Conservation (phyloP, 2,888 invertebrate genomes). For the Himalopsyche tibetana region DNA sequence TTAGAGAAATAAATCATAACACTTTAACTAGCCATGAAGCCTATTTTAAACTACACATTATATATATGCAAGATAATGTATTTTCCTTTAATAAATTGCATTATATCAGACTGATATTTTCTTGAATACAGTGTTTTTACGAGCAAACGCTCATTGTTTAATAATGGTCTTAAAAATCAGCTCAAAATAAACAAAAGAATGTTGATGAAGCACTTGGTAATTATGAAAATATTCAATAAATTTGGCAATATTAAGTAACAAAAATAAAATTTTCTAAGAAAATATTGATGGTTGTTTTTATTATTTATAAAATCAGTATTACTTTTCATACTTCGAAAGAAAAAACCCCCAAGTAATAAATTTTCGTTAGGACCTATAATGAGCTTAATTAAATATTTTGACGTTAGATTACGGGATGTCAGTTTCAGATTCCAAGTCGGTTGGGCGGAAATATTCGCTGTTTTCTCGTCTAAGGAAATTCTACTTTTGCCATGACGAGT, state of each 20-base stretch:
- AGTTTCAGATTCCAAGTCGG: conserved; percentile 10
- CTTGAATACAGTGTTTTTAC: no score
- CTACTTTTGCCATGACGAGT: neutral
- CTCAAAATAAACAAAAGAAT: no score
- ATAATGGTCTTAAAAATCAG: no score
- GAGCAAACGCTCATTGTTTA: no score
- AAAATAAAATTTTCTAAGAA: neutral
- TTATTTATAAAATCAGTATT: neutral
- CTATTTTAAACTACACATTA: no score
- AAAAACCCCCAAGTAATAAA: neutral
- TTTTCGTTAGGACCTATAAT: conserved; percentile 10
- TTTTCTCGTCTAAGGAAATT: neutral
- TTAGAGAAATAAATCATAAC: no score
- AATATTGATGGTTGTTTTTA: neutral
- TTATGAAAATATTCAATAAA: neutral
- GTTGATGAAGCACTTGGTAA: neutral
- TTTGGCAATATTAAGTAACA: neutral
- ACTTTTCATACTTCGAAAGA: neutral
- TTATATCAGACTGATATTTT: no score
- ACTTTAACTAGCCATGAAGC: no score
- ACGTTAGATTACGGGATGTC: conserved; percentile 15
- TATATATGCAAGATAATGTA: no score
- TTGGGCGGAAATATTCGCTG: neutral
- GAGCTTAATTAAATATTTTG: conserved; percentile 30
- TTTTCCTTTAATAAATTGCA: no score